Percentiles rank a stretch among this genome's conserved stretches.
phyloP scores from a whole-genome alignment of 1,140 invertebrate genomes.

The Copidosoma floridanum region DNA sequence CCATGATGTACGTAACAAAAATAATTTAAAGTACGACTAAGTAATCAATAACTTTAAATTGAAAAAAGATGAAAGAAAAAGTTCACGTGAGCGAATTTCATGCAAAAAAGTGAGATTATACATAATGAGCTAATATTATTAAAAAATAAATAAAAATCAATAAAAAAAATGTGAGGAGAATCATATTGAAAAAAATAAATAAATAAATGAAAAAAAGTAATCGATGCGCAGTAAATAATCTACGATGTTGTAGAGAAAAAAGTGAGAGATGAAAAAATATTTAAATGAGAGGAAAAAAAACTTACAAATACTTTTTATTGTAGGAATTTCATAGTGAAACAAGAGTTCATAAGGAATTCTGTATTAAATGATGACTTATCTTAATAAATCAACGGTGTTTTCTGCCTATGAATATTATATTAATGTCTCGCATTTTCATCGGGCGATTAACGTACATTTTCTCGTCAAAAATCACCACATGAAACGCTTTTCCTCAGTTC shows the following conservation, averaged over 20 bases:
- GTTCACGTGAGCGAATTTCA: slow-evolving; percentile 41
- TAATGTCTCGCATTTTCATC: slow-evolving; percentile 42
- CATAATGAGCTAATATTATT: slow-evolving; percentile 44
- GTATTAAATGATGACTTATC: slow-evolving; percentile 50
- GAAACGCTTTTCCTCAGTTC: slow-evolving; percentile 31
- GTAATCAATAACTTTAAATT: slow-evolving; percentile 30
- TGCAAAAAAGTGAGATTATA: slow-evolving; percentile 56
- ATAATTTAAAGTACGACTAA: slow-evolving; percentile 30
- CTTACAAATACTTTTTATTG: slow-evolving; percentile 55
- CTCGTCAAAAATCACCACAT: slow-evolving; percentile 28
- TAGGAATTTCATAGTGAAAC: slow-evolving; percentile 53
- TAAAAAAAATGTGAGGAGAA: too few species aligned
- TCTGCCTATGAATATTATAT: slow-evolving; percentile 53
- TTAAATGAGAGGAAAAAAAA: slow-evolving; percentile 26
- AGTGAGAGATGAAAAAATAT: slow-evolving; percentile 31
- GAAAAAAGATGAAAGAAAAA: slow-evolving; percentile 29
- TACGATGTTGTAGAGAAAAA: slow-evolving; percentile 45
- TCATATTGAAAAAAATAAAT: too few species aligned
- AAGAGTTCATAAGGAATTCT: slow-evolving; percentile 44
- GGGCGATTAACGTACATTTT: slow-evolving; percentile 30
- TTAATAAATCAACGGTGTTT: slow-evolving; percentile 55
- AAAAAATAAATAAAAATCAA: slow-evolving; percentile 31
- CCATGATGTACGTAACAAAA: slow-evolving; percentile 23
- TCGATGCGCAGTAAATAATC: slow-evolving; percentile 23
- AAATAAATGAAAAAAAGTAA: slow-evolving; percentile 28